Base-by-base conservation (phyloP, 2,113 vertebrate genomes). In the Hiodon tergisus region DNA sequence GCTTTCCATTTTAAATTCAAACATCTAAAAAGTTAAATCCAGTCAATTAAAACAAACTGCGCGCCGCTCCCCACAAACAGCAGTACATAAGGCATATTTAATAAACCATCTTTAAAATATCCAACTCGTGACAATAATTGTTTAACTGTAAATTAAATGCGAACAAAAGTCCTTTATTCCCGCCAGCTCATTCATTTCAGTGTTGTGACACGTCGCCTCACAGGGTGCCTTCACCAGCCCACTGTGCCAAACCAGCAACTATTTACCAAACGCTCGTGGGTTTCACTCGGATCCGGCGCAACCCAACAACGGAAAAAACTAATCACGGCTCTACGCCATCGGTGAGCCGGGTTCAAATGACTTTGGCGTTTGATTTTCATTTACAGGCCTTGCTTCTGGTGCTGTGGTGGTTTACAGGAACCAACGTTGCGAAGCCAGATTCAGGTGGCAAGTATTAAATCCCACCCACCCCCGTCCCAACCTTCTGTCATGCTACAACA, bases 381-480 rank as follows among this genome's bases (percentile, higher is more conserved):
- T 91, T 92, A 90, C 88, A 89, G 90, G 90, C 90, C 90, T 92
- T 89, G 86, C 92, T 91, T 92, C 90, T 31, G 92, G 92, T 91
- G 92, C 90, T 89, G 91, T 89, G 89, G 91, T 89, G 91, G 90
- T 92, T 90, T 31, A 90, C 85, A 93, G 89, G 91, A 92, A 90
- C 88, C 90, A 90, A 89, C 89, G 88, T 90, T 90, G 90, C 88
- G 86, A 90, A 86, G 87, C 87, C 87, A 90, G 90, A 89, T 92
- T 92, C 92, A 92, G 91, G 91, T 92, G 90, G 91, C 89, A 92
- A 92, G 91, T 91, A 92, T 92, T 92, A 92, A 92, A 92, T 92
- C 91, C 91, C 91, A 91, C 92, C 91, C 51, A 46, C 59, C 51
- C 59, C 31, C 31, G 31, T 31, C 31, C 17, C 6, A 5, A 17